Base-by-base conservation (phyloP, 2,113 vertebrate genomes). In the Petroica traversi region DNA sequence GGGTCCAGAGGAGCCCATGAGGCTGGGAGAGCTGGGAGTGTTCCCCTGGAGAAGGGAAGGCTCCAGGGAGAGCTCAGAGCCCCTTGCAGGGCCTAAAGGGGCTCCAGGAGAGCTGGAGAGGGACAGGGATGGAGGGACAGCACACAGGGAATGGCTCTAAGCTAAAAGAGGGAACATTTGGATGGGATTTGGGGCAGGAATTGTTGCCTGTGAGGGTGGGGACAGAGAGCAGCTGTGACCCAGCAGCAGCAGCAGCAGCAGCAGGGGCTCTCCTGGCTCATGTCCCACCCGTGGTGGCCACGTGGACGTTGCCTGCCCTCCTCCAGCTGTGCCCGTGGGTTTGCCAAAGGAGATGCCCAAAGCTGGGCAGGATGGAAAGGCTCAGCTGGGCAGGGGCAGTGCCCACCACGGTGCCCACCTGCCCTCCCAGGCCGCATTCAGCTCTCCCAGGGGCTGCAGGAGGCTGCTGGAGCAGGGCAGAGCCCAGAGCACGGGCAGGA, bases 401-500 rank as follows among this genome's bases (percentile, higher is more conserved):
- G n/a, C n/a, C n/a, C n/a, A n/a, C n/a, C n/a, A n/a, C n/a, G n/a
- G n/a, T 64, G 63, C 19, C 73, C 2, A 1, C 2, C 5, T 1
- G 2, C 29, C 15, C 57, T 84, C 29, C 34, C 59, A 19, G 12
- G 33, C 0, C 7, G 2, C 13, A 54, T 8, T 36, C 40, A 55
- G 49, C 29, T 29, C 1, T 1, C 34, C 3, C 2, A 48, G 22
- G 67, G 20, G 41, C 51, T 46, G 74, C 29, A 3, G 55, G 46
- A 80, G 34, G 26, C 7, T 28, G 67, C 36, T 38, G 38, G 7
- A 2, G 57, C 49, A n/a, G 19, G n/a, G 19, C 52, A 20, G 40
- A 58, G 15, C 6, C 0, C 0, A 36, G 29, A 63, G 8, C 59
- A 31, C 3, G 0, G 58, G 55, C 6, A 1, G 19, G 6, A n/a